phyloP scores from a whole-genome alignment of 2,888 invertebrate genomes.

The Blastobasis lacticolella region DNA sequence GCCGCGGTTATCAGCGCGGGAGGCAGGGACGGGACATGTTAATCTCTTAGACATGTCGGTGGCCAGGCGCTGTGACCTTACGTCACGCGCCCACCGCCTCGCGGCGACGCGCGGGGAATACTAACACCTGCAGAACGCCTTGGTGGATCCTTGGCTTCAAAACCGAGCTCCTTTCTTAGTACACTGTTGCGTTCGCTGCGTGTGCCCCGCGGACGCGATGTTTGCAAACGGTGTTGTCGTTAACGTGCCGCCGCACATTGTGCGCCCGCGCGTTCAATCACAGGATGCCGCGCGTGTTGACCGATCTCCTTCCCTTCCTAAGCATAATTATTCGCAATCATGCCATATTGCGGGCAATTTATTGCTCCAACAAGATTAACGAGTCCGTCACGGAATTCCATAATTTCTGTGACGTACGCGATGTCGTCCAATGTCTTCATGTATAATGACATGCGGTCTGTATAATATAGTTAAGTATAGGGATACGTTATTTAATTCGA shows the following conservation, averaged over 20 bases:
- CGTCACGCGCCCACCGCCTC: conserved; percentile 61
- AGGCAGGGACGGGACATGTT: too few relatives aligned
- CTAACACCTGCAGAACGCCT: conserved; percentile 66
- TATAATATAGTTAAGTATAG: too few relatives aligned
- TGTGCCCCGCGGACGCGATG: conserved; percentile 38
- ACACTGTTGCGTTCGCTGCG: conserved; percentile 53
- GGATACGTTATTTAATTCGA: too few relatives aligned
- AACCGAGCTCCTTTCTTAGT: conserved; percentile 71
- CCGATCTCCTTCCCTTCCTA: conserved; percentile 1
- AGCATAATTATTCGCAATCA: too few relatives aligned
- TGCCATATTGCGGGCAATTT: too few relatives aligned
- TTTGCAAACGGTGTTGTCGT: conserved; percentile 20
- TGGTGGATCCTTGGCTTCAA: conserved; percentile 74
- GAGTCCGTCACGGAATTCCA: too few relatives aligned
- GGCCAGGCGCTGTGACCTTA: conserved; percentile 51
- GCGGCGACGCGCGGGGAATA: conserved; percentile 62
- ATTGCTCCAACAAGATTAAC: too few relatives aligned
- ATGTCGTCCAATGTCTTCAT: too few relatives aligned
- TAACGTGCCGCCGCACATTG: conserved; percentile 8
- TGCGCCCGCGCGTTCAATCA: conserved; percentile 6
- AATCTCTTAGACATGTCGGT: too few relatives aligned
- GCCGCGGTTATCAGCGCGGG: too few relatives aligned
- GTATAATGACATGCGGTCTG: too few relatives aligned
- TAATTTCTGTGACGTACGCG: too few relatives aligned
- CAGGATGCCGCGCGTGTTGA: conserved; percentile 9